Base-by-base conservation (phyloP, 2,888 invertebrate genomes). In the Meta bourneti region DNA sequence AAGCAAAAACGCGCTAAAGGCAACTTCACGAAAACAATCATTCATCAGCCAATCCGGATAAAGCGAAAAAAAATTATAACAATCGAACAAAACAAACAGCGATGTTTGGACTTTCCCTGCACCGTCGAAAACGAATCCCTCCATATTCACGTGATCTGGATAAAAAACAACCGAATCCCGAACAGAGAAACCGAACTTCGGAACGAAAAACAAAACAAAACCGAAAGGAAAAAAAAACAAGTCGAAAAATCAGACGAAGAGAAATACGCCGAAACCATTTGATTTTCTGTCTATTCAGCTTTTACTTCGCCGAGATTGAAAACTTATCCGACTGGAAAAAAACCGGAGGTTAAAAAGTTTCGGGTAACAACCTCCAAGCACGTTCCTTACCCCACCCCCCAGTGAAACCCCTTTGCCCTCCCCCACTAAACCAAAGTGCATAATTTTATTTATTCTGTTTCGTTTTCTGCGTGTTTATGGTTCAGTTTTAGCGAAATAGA, bases 211-310 rank as follows among this genome's bases (percentile, higher is more conserved):
- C 5, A 61, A 61, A 16, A 61, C 11, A 61, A 6, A 16, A 61
- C 34, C 34, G 34, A 34, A 34, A 1, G 34, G 4, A 34, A 34
- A 34, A 34, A 34, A 34, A 34, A 34, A 34, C 34, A 4, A 34
- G 34, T 34, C 34, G 34, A 34, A 34, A 34, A 34, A 34, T 34
- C 34, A 34, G 34, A 34, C 34, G 34, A 78, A 19, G 51, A 78
- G 51, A 78, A 78, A 51, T 9, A 8, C 52, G 52, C 83, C 51
- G 19, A 81, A n/a, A 74, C 83, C 52, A 51, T 83, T 83, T 83
- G 83, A 72, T 83, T 83, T 83, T 83, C 72, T 83, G 83, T 83
- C 72, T 71, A 83, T 52, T 74, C 83, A 83, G 54, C 83, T n/a
- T 83, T 74, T 20, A 72, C 52, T 20, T 74, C 71, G 7, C 69